Evolutionary conservation across 2,113 vertebrate genomes (phyloP), one percentile per base, ranked within the genome.

Genomic region (Heterotis niloticus): DNA sequence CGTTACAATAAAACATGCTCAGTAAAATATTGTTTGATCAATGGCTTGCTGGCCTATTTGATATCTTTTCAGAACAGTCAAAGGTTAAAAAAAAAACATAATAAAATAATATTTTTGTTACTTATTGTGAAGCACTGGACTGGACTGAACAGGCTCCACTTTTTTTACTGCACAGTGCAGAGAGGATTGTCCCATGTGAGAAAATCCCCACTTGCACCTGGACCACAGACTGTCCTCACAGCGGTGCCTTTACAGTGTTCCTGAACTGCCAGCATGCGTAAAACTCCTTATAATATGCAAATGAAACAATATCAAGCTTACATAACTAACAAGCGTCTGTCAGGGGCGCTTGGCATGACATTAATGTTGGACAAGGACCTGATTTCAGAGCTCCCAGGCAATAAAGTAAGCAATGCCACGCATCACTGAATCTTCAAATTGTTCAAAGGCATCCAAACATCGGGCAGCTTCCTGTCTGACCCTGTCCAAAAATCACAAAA

Each of bases 401-500:
- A 76, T 74, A 78, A 78, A 83, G 80, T 76, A 83, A 86, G 83
- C 85, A 88, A 79, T 18, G 57, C 73, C 80, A 84, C 17, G 83
- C 87, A 84, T 82, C 78, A 76, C 78, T 84, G 85, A 77, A 62
- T 84, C 79, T 78, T 82, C 85, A 84, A 84, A 86, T 83, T 86
- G 85, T 86, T 86, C 78, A 85, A 85, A 89, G 78, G 76, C 73
- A 83, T 79, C 75, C 81, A 67, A 81, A 82, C 83, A 82, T 82
- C 75, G 76, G 77, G 12, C 80, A n/a, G 75, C 83, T 86, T 89
- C 87, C 87, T 88, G 85, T 59, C 69, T 2, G 29, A 57, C 59
- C 62, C 10, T 62, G 65, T 88, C 87, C 83, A 85, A 88, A 82
- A 85, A 82, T 81, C 83, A 84, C 84, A 88, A 81, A 83, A 84